Percentiles rank a stretch among this genome's conserved stretches.
These are phyloP conservation scores for Barbus barbus DNA, from an alignment of 2,113 vertebrate genomes.

Conservation along the genomic window DNA sequence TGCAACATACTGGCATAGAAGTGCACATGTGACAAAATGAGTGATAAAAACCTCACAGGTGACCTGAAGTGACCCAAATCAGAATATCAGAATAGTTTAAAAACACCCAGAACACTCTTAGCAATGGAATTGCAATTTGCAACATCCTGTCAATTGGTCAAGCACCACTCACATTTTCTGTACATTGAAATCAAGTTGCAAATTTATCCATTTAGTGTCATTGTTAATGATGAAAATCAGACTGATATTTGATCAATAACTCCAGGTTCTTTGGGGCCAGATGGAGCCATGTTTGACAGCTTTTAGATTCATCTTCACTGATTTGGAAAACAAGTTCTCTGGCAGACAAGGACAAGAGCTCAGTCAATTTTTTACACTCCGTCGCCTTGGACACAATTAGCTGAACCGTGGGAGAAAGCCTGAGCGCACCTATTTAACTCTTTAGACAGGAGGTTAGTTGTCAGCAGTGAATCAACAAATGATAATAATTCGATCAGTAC, in stretches of 20 bases:
- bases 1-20: not conserved
- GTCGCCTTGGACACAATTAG: constrained; percentile 2
- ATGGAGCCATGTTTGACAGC: not conserved
- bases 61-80: no score
- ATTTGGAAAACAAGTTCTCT: constrained; percentile 19
- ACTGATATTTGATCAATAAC: not conserved
- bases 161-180: no score
- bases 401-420: not conserved
- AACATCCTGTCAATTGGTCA: no score
- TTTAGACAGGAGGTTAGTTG: no score
- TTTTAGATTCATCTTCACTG: not conserved
- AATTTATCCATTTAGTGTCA: not conserved
- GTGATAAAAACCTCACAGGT: not conserved
- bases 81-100: no score
- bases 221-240: not conserved
- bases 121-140: no score
- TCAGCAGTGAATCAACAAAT: no score
- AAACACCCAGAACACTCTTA: no score
- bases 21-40: not conserved
- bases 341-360: not conserved
- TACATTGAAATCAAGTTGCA: not conserved
- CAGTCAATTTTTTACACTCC: constrained; percentile 10
- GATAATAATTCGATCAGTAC: no score
- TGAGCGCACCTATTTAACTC: no score
- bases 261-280: not conserved